Conservation (phyloP, 2,113 vertebrate genomes). For the Theristicus caerulescens region DNA sequence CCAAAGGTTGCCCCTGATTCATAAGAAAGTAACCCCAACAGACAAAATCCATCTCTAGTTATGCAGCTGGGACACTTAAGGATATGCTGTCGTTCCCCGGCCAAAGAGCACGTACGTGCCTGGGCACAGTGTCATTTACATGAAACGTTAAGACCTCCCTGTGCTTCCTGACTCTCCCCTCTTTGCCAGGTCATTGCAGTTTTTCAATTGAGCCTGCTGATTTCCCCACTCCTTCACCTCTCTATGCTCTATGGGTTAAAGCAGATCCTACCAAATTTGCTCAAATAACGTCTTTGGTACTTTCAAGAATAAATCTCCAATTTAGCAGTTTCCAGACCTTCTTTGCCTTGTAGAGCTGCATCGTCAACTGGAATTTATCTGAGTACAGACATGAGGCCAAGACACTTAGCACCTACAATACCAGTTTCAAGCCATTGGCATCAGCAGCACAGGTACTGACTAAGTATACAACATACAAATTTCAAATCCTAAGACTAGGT, state of each 20-base stretch:
- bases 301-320: background rate
- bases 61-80: background rate
- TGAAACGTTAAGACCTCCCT: background rate
- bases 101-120: background rate
- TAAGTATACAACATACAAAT: background rate
- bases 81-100: background rate
- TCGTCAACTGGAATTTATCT: background rate
- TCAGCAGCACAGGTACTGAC: background rate
- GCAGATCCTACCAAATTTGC: background rate
- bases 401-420: background rate
- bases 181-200: background rate
- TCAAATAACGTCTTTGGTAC: background rate
- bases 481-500: background rate
- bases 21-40: background rate
- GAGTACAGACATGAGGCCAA: background rate
- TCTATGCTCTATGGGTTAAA: accelerated
- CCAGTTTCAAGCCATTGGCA: background rate
- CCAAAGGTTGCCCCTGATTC: background rate
- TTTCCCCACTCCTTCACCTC: background rate
- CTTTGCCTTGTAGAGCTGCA: background rate
- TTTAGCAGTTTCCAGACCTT: background rate
- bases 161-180: background rate
- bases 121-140: background rate
- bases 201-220: background rate
- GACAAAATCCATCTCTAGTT: background rate